These are phyloP conservation scores for Coregonus clupeaformis DNA, from an alignment of 2,113 vertebrate species.

Conservation along the genomic window DNA sequence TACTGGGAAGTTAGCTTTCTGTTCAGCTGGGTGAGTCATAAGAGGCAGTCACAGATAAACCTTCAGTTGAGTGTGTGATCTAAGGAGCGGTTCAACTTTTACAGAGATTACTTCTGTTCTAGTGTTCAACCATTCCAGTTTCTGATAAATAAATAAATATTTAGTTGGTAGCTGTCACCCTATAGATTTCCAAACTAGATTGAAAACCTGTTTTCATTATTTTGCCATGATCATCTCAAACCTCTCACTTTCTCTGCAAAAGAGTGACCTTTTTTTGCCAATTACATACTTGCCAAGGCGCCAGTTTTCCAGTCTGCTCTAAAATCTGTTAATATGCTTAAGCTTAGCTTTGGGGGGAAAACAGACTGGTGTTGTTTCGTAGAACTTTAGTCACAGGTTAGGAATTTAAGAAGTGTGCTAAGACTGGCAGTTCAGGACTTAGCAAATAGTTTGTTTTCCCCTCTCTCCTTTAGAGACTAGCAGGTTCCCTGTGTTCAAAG, in stretches of 20 bases:
- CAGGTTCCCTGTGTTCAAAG: not conserved
- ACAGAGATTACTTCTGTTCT: too few relatives aligned
- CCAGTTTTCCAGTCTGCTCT: slow-evolving; percentile 45
- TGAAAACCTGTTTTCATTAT: not conserved
- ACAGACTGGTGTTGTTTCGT: slow-evolving; percentile 15
- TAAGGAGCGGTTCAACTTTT: not conserved
- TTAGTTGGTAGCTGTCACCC: not conserved
- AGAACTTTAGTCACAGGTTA: slow-evolving; percentile 45
- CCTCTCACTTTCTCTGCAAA: not conserved
- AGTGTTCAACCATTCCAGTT: too few relatives aligned
- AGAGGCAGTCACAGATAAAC: slow-evolving; percentile 22
- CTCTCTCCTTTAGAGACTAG: not conserved
- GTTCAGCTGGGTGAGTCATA: not conserved
- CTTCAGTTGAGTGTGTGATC: not conserved
- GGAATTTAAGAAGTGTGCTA: slow-evolving; percentile 40
- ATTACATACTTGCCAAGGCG: slow-evolving; percentile 13
- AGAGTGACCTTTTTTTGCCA: too few relatives aligned
- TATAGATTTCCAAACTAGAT: slow-evolving; percentile 1
- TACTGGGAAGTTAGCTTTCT: not conserved
- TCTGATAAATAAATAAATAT: too few relatives aligned
- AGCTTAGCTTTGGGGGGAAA: not conserved
- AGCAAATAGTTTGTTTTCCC: not conserved
- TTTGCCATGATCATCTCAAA: not conserved
- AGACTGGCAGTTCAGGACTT: slow-evolving; percentile 9
- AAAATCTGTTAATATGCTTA: slow-evolving; percentile 60